These are phyloP conservation scores for Gallinago undulata DNA, from an alignment of 2,113 vertebrate species.

Conservation along the genomic window DNA sequence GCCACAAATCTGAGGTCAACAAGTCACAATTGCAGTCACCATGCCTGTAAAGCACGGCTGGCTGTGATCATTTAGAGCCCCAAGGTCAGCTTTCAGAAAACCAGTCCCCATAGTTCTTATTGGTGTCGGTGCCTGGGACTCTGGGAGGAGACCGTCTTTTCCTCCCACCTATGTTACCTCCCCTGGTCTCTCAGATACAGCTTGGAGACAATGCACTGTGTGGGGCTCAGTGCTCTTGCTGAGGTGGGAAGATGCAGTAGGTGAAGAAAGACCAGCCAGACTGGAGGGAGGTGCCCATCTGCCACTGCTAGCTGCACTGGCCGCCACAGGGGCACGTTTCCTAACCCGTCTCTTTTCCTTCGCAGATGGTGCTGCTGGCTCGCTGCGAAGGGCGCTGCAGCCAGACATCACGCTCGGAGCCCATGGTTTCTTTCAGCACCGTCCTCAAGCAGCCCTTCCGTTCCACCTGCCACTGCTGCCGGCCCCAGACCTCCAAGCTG, in stretches of 20 bases:
- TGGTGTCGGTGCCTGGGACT: background rate
- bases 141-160: background rate
- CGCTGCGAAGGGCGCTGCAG: constrained; percentile 95
- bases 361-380: constrained; percentile 94
- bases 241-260: background rate
- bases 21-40: background rate
- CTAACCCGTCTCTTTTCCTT: background rate
- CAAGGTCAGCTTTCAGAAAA: background rate
- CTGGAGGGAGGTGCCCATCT: background rate
- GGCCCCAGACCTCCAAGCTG: constrained; percentile 96
- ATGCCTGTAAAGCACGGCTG: background rate
- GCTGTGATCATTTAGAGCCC: background rate
- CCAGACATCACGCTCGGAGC: constrained; percentile 90
- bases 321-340: accelerated
- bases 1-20: background rate
- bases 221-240: background rate
- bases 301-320: background rate
- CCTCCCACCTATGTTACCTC: accelerated
- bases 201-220: accelerated
- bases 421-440: constrained; percentile 93
- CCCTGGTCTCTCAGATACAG: background rate
- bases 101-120: background rate
- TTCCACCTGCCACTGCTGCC: constrained; percentile 92
- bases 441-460: constrained; percentile 96
- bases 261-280: background rate